Percentiles rank a stretch among this genome's conserved stretches.
Conservation (phyloP, 30 jellyfish, hydroid and myxozoan genomes). For the Hydractinia echinata region DNA sequence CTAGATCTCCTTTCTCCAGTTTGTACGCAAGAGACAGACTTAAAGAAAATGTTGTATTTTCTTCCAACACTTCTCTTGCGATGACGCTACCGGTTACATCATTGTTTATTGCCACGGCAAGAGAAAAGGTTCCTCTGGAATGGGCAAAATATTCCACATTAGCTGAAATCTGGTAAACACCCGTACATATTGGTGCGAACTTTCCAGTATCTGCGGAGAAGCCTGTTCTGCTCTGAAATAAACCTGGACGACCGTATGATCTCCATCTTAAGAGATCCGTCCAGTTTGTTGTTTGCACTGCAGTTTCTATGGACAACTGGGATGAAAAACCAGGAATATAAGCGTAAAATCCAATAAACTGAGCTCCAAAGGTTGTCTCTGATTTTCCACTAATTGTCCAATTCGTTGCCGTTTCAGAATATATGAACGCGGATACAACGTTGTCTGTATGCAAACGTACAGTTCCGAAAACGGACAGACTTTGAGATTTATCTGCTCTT, state of each 20-base stretch:
- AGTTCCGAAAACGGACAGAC: conserved; percentile 58
- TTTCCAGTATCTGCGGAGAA: conserved; percentile 67
- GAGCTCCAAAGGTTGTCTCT: conserved; percentile 50
- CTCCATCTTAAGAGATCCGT: conserved; percentile 46
- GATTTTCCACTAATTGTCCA: conserved; percentile 79
- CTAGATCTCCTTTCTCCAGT: conserved; percentile 51
- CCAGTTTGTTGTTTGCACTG: conserved; percentile 35
- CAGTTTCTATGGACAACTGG: conserved; percentile 14
- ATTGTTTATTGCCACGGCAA: conserved; percentile 57
- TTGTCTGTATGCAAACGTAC: conserved; percentile 41
- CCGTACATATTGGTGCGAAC: conserved; percentile 61
- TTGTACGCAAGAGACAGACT: conserved; percentile 36
- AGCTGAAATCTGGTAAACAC: conserved; percentile 59
- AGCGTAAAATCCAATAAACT: conserved; percentile 46
- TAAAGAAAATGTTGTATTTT: conserved; percentile 40
- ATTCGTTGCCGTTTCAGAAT: conserved; percentile 55
- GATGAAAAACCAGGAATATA: conserved; percentile 72
- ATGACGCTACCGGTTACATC: conserved; percentile 43
- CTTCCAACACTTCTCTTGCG: neutral
- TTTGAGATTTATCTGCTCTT: conserved; percentile 53
- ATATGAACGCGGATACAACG: conserved; percentile 58
- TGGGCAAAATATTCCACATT: conserved; percentile 38
- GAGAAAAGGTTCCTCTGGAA: conserved; percentile 27
- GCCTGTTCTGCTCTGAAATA: conserved; percentile 70
- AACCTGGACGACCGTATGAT: conserved; percentile 43